Percentiles rank a stretch among this genome's conserved stretches.
These are phyloP conservation scores for Thymelicus sylvestris DNA, from an alignment of 2,888 invertebrate genomes.

Conservation along the genomic window DNA sequence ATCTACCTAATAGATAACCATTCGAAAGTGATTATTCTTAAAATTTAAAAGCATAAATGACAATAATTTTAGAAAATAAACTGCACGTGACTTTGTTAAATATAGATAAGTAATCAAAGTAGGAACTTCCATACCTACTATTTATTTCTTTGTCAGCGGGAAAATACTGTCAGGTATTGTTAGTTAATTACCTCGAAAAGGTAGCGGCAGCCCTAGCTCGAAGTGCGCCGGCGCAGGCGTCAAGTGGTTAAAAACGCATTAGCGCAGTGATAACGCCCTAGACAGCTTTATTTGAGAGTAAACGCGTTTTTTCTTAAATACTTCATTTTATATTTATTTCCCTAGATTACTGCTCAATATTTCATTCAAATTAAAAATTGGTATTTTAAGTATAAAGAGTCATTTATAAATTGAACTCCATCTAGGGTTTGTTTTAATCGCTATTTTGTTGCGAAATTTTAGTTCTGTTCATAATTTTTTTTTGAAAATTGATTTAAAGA, in stretches of 20 bases:
- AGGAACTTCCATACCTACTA: too few relatives aligned
- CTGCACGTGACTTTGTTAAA: too few relatives aligned
- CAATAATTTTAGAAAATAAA: too few relatives aligned
- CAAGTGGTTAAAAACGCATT: conserved; percentile 67
- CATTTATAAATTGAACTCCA: neutral
- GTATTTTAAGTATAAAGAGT: neutral
- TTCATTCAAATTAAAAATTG: conserved; percentile 13
- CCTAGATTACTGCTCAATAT: conserved; percentile 20
- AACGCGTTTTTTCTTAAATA: conserved; percentile 29
- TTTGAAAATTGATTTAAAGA: too few relatives aligned
- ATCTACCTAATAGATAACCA: too few relatives aligned
- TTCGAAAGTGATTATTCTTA: too few relatives aligned
- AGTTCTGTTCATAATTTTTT: too few relatives aligned
- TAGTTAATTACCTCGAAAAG: neutral
- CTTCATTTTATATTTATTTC: conserved; percentile 21
- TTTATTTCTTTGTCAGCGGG: too few relatives aligned
- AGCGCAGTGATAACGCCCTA: conserved; percentile 42
- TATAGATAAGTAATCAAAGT: too few relatives aligned
- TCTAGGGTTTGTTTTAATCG: neutral
- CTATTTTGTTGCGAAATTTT: too few relatives aligned
- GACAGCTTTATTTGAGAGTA: conserved; percentile 37
- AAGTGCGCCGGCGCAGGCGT: conserved; percentile 49
- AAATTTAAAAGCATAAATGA: too few relatives aligned
- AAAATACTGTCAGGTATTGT: too few relatives aligned
- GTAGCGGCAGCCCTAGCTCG: conserved; percentile 13